Evolutionary conservation across 2,113 vertebrate species (phyloP), one percentile per base, ranked within the genome.

Genomic region (cattle (Bos taurus)): DNA sequence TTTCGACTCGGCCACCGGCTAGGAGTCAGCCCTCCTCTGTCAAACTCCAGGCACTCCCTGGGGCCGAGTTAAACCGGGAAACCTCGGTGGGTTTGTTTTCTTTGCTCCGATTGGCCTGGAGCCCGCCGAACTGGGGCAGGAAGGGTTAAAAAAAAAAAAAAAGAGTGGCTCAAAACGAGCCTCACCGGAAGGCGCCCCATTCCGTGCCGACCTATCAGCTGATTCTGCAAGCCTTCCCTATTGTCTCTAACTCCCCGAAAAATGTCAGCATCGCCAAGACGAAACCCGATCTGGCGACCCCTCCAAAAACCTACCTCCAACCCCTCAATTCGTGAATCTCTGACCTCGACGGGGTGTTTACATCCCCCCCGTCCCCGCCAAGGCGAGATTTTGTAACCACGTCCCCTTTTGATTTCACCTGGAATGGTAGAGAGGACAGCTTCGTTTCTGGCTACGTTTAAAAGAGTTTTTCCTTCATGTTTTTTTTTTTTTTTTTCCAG

Each of bases 101-200:
- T 85, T 54, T n/a, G 62, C 81, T 80, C 88, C 9, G 9, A 77
- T 26, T 19, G 88, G 67, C 56, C 9, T 46, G 88, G 50, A 84
- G 40, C 54, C 62, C 43, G 28, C 46, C 28, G 50, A 54, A 14
- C 84, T 5, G 90, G 95, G 21, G 52, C 95, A 46, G 7, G 50
- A 97, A 96, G 97, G 67, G 98, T 98, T 98, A 97, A 98, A 97
- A 88, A 86, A 77, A 89, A 54, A 91, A 87, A 92, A 78, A 80
- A 46, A 46, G 40, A 60, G 93, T 60, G 91, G 52, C 91, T 91
- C 67, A 10, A 13, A 88, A 25, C 28, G 87, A 87, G 93, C 48
- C 60, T 97, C 82, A 94, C 89, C 90, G 21, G 64, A 95, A 98
- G 95, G 96, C 56, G 52, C 95, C 96, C 95, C 57, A 82, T 88